A percentile compares a stretch with the other conserved stretches of the same genome.
Evolutionary conservation across 2,797 vertebrate genomes (phyloP).

Genomic region (Acanthurus leucopareius): DNA sequence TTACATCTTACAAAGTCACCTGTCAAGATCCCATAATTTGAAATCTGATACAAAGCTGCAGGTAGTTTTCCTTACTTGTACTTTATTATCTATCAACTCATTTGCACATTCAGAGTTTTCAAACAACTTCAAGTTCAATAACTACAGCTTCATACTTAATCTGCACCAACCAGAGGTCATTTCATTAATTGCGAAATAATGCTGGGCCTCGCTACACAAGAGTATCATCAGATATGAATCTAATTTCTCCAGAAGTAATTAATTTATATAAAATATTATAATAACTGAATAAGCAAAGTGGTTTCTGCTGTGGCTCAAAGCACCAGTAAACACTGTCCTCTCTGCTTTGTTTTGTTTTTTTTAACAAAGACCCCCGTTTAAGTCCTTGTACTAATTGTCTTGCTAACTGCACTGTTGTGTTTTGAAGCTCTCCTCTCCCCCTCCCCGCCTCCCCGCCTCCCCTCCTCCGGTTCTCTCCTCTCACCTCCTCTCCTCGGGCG

Average conservation of each 20-base stretch:
- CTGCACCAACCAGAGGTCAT: slow-evolving; percentile 35
- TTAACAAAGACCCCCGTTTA: slow-evolving; percentile 60
- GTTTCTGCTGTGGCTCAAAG: slow-evolving; percentile 37
- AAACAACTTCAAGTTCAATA: slow-evolving; percentile 12
- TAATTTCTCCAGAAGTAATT: slow-evolving; percentile 29
- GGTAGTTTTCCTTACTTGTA: neutral
- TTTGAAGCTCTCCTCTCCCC: slow-evolving; percentile 61
- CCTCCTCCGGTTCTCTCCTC: slow-evolving; percentile 36
- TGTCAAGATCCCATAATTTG: neutral
- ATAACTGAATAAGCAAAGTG: slow-evolving; percentile 35
- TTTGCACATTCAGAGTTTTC: slow-evolving; percentile 14
- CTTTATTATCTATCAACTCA: slow-evolving; percentile 22
- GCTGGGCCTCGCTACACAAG: slow-evolving; percentile 6
- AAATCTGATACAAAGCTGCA: neutral
- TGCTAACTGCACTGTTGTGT: slow-evolving; percentile 69
- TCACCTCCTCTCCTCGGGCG: slow-evolving; percentile 60
- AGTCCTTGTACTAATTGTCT: slow-evolving; percentile 76
- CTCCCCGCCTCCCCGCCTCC: neutral
- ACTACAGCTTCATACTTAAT: slow-evolving; percentile 23
- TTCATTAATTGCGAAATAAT: slow-evolving; percentile 39
- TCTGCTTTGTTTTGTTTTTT: slow-evolving; percentile 8
- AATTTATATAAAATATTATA: slow-evolving; percentile 49
- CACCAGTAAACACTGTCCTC: slow-evolving; percentile 50
- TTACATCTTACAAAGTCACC: no score
- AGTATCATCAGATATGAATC: no score